Evolutionary conservation across 2,113 vertebrate species (phyloP).

Genomic region (Tiliqua scincoides): DNA sequence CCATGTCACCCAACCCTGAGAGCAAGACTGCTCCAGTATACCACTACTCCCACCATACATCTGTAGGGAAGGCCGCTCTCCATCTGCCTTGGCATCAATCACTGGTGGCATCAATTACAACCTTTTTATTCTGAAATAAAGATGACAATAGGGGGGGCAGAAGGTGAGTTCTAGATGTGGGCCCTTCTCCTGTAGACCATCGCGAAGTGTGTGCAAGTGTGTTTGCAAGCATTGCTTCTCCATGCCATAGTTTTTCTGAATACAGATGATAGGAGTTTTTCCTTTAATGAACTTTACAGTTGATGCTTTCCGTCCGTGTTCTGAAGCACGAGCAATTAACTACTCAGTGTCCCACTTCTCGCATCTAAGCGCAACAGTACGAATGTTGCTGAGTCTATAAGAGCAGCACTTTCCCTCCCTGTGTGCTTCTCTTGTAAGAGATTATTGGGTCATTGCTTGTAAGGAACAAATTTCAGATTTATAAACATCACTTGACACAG

Average conservation of each 20-base stretch:
- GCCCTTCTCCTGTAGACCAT: too few species aligned
- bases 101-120: too few species aligned
- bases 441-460: background rate
- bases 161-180: too few species aligned
- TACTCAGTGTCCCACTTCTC: background rate
- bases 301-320: rapidly evolving
- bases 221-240: background rate
- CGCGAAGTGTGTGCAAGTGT: background rate
- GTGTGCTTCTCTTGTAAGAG: conserved; percentile 21
- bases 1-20: too few species aligned
- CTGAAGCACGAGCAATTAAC: background rate
- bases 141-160: too few species aligned
- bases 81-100: too few species aligned
- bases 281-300: background rate
- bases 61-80: too few species aligned
- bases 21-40: too few species aligned
- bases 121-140: too few species aligned
- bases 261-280: background rate
- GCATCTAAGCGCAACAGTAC: background rate
- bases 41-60: too few species aligned
- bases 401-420: background rate
- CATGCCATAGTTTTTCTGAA: background rate
- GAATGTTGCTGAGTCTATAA: background rate
- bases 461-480: conserved; percentile 12
- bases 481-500: conserved; percentile 25